Base-by-base conservation (phyloP, 1,140 invertebrate genomes). In the Bombus terrestris region DNA sequence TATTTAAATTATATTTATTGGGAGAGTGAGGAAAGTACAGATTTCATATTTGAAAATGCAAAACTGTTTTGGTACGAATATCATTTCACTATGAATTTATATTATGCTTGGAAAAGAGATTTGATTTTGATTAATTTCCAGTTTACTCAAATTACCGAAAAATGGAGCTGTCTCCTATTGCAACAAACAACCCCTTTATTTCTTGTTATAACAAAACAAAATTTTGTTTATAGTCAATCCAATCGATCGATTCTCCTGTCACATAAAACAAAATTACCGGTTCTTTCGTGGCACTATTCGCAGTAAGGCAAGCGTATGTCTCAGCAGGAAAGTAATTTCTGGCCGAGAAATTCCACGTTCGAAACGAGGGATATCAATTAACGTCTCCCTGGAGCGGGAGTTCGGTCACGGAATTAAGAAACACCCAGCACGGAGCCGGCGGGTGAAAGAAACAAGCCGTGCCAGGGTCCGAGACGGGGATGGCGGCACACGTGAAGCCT, bases 401-500 rank as follows among this genome's bases (percentile, higher is more conserved):
- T 75, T 75, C 35, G 72, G 71, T 35, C 83, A 69, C 35, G 69
- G 66, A 85, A 80, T 85, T 69, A 82, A 75, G 69, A 80, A 74
- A 77, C 59, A 85, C 35, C 69, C 59, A 77, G 39, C 62, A n/a
- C 59, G 57, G 22, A 32, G 39, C 43, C 64, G 37, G 43, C 22
- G 47, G 59, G 53, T 9, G 53, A 83, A 32, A 74, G 72, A 83
- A 57, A 41, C 78, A 73, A 66, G 64, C 37, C 53, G 72, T 37
- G 15, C 43, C 80, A 78, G 39, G 73, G 69, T 22, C 47, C 59
- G 28, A 35, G 77, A 47, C 68, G 41, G 74, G 68, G 57, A 82
- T 71, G 39, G 41, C 53, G 53, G 75, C 75, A 74, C 83, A 87
- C 87, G 86, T 69, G 86, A 85, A 85, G 79, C 72, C 89, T 88